Evolutionary conservation across 2,113 vertebrate genomes (phyloP).

Genomic region (Anguilla rostrata): DNA sequence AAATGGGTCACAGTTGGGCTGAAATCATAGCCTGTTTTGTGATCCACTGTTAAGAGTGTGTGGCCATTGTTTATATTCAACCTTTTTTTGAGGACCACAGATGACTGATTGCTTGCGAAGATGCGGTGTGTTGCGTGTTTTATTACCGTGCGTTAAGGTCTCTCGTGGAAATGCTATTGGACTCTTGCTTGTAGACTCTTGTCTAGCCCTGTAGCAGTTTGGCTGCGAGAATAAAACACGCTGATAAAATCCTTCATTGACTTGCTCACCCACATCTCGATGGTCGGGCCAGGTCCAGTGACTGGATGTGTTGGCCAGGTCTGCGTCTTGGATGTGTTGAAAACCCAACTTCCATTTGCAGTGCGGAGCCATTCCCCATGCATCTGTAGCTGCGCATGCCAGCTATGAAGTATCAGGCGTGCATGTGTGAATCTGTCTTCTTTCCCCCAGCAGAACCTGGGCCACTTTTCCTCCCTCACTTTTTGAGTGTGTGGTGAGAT

Average conservation of each 20-base stretch:
- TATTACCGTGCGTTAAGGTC: not conserved
- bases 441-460: not conserved
- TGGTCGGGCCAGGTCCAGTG: no score
- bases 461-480: not conserved
- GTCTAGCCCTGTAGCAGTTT: not conserved
- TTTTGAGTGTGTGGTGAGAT: not conserved
- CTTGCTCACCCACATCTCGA: no score
- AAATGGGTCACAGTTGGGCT: not conserved
- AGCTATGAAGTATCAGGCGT: not conserved
- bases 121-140: not conserved
- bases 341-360: not conserved
- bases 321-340: no score
- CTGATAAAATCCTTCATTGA: not conserved
- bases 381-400: not conserved
- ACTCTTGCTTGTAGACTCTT: not conserved
- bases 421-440: not conserved
- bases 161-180: not conserved
- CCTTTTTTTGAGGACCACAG: conserved; percentile 4
- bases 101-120: not conserved
- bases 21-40: not conserved
- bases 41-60: not conserved
- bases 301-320: not conserved
- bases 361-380: not conserved
- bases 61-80: not conserved
- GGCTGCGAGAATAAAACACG: not conserved